phyloP scores from a whole-genome alignment of 2,888 invertebrate species.

The Diadegma fenestrale region DNA sequence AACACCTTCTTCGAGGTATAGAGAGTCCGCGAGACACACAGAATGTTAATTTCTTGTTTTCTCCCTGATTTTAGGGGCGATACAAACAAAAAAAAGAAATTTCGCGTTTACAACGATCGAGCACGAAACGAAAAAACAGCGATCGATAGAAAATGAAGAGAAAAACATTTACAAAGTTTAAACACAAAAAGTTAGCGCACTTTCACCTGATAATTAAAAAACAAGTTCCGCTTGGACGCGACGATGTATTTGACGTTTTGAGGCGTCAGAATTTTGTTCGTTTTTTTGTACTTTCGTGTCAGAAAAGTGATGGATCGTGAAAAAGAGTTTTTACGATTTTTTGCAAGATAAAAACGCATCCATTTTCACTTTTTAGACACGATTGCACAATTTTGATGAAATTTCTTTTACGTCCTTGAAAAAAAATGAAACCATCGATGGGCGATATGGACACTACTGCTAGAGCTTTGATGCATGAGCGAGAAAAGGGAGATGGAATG shows the following conservation, averaged over 20 bases:
- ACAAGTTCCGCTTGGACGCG: constrained; percentile 20
- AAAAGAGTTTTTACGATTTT: background rate
- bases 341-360: background rate
- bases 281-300: background rate
- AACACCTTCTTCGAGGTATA: constrained; percentile 65
- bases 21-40: constrained; percentile 54
- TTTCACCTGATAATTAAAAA: constrained; percentile 64
- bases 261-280: constrained; percentile 17
- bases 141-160: constrained; percentile 65
- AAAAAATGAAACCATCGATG: constrained; percentile 48
- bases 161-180: constrained; percentile 64
- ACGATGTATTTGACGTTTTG: constrained; percentile 21
- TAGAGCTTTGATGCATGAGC: constrained; percentile 61
- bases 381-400: background rate
- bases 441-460: constrained; percentile 39
- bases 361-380: background rate
- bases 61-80: constrained; percentile 52
- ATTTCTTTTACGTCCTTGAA: constrained; percentile 6
- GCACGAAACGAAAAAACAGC: constrained; percentile 24
- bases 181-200: constrained; percentile 55
- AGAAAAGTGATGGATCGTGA: background rate
- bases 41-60: constrained; percentile 55
- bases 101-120: constrained; percentile 73
- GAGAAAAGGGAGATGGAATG: constrained; percentile 54
- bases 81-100: constrained; percentile 15